Base-by-base conservation (phyloP, 2,113 vertebrate species). In the Scortum barcoo region DNA sequence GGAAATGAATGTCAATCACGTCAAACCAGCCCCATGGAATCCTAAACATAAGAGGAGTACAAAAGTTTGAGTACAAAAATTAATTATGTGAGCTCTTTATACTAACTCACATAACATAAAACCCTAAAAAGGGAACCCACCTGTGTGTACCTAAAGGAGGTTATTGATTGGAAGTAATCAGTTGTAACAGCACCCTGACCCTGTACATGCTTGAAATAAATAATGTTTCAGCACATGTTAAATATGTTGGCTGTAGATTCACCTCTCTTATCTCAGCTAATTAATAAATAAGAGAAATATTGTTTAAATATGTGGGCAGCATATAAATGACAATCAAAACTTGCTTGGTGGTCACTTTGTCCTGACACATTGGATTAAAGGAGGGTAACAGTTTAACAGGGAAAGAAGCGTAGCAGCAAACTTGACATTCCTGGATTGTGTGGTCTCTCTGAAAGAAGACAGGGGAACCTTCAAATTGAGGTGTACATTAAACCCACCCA, bases 391-490 rank as follows among this genome's bases (percentile, higher is more conserved):
- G 42, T 30, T 62, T 71, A 62, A 63, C 3, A 20, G 13, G 5
- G 4, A 20, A 19, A 56, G 48, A 42, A 22, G 48, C 20, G 33
- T 26, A 26, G 38, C 26, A 65, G 50, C 7, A 48, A 10, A 80
- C 66, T 50, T 80, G 26, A 48, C 26, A 38, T 58, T 80, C 26
- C 9, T 66, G 16, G 22, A 48, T 28, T 72, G 26, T 65, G 69
- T 3, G 7, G 58, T 54, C 24, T 63, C 54, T 36, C 7, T 54
- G 46, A 71, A 53, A 44, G 28, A 68, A 60, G 42, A 28, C 33
- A 38, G 42, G n/a, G 40, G 24, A 26, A 11, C 20, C 78, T 73
- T 80, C 38, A 67, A 58, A 80, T 58, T 80, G 28, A 72, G 50
- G 50, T 63, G 14, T 72, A 54, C 17, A 51, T 54, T 48, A 70